Percentiles rank a stretch among this genome's conserved stretches.
Conservation (phyloP, 2,113 vertebrate genomes). For the Mandrillus leucophaeus region DNA sequence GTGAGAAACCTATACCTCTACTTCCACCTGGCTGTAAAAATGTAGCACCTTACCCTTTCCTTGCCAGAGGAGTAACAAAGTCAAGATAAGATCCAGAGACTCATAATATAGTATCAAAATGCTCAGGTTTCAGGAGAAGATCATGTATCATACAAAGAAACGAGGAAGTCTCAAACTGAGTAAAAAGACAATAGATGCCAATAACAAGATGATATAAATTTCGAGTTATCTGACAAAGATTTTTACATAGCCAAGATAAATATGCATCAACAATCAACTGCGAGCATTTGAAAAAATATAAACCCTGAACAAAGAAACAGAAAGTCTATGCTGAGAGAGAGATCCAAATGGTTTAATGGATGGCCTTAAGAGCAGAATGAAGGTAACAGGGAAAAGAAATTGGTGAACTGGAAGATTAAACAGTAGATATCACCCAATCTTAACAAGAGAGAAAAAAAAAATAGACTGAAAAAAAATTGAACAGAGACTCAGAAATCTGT, state of each 20-base stretch:
- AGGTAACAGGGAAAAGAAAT: background rate
- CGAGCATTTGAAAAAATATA: background rate
- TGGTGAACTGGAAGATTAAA: background rate
- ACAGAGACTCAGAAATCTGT: background rate
- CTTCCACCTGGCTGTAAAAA: background rate
- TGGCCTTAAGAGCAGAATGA: background rate
- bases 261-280: background rate
- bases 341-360: background rate
- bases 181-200: background rate
- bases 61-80: background rate
- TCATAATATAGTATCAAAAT: background rate
- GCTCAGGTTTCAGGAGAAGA: background rate
- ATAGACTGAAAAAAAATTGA: background rate
- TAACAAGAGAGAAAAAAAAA: background rate
- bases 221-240: background rate
- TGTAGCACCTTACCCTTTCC: background rate
- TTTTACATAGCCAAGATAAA: background rate
- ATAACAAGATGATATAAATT: background rate
- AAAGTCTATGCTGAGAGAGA: background rate
- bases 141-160: background rate
- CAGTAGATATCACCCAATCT: background rate
- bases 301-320: background rate
- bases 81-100: background rate
- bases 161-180: background rate
- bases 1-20: background rate